phyloP scores from a whole-genome alignment of 2,888 invertebrate genomes.

The Dryococelus australis region DNA sequence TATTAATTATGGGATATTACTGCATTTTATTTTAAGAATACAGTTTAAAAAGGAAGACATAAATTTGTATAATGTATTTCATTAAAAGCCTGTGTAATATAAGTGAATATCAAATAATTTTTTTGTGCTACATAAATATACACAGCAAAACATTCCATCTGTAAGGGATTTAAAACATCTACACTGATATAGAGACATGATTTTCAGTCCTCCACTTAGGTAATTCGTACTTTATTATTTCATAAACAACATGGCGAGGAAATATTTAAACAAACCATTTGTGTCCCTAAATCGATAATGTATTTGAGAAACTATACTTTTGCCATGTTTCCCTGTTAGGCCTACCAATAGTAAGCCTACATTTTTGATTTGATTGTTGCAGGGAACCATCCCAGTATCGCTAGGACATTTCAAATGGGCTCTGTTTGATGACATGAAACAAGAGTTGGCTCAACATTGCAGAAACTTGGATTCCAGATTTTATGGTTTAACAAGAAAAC shows the following conservation, averaged over 20 bases:
- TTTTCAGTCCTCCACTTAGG: background rate
- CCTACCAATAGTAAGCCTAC: background rate
- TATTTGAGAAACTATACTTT: background rate
- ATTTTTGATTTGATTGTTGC: background rate
- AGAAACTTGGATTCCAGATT: slow-evolving; percentile 54
- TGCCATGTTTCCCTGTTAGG: background rate
- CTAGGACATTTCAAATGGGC: too few species aligned
- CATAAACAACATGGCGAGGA: background rate
- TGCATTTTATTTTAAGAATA: too few species aligned
- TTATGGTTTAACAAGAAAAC: slow-evolving; percentile 51
- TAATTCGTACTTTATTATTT: background rate
- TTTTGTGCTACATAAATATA: too few species aligned
- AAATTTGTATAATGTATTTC: too few species aligned
- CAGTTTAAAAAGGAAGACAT: too few species aligned
- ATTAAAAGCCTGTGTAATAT: too few species aligned
- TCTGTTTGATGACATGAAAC: slow-evolving; percentile 47
- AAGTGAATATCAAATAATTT: too few species aligned
- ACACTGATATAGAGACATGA: too few species aligned
- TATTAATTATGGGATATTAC: too few species aligned
- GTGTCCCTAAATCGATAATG: background rate
- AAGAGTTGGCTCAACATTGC: slow-evolving; percentile 47
- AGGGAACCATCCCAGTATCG: too few species aligned
- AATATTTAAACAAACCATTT: too few species aligned
- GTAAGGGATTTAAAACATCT: background rate
- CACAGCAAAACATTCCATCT: background rate